Percentiles rank a stretch among this genome's conserved stretches.
phyloP scores from a whole-genome alignment of 1,140 invertebrate species.

The Thrips palmi region DNA sequence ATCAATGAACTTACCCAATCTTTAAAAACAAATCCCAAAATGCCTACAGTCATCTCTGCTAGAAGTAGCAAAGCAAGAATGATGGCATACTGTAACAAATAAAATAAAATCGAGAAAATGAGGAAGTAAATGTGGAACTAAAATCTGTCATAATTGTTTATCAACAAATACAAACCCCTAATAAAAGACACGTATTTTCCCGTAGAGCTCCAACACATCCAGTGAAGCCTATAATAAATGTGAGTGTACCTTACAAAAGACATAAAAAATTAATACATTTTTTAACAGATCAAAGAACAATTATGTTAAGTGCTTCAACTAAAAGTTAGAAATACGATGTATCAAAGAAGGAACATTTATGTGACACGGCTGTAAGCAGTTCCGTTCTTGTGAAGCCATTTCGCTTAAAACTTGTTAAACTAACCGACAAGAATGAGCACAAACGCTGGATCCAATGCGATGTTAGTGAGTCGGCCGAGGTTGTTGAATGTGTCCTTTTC shows the following conservation, averaged over 20 bases:
- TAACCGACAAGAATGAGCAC: conserved; percentile 80
- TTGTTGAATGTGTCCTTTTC: conserved; percentile 95
- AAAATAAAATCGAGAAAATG: conserved; percentile 9
- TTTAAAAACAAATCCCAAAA: conserved; percentile 89
- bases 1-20: conserved; percentile 61
- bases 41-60: conserved; percentile 76
- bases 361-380: no score
- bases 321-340: no score
- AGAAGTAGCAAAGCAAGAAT: conserved; percentile 76
- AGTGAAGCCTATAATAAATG: conserved; percentile 89
- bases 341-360: no score
- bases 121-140: neutral
- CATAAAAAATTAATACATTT: conserved; percentile 15
- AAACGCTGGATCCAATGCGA: conserved; percentile 89
- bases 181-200: conserved; percentile 73
- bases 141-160: neutral
- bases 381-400: no score
- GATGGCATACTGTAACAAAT: conserved; percentile 71
- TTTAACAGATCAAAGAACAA: no score
- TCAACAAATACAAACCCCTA: conserved; percentile 44
- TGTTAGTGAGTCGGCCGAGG: conserved; percentile 66
- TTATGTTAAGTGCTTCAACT: no score
- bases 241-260: conserved; percentile 48
- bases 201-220: conserved; percentile 91
- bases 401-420: no score